Evolutionary conservation across 2,888 invertebrate genomes (phyloP).

Genomic region (Dryadula phaetusa): DNA sequence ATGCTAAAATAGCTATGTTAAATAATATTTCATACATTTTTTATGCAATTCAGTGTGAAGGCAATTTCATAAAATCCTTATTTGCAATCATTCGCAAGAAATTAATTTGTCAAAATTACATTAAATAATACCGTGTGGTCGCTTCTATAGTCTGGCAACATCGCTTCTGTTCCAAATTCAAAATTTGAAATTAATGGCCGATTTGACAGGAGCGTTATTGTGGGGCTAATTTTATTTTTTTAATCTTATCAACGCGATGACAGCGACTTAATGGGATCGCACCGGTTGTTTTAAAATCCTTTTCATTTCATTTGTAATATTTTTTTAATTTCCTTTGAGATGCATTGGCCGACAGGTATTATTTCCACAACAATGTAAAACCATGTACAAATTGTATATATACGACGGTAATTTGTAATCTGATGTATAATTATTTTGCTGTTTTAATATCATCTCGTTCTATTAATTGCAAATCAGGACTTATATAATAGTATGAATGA

Average conservation of each 20-base stretch:
- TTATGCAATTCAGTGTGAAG: conserved; percentile 5
- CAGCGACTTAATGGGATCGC: conserved; percentile 81
- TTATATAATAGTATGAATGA: not conserved
- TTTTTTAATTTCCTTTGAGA: conserved; percentile 52
- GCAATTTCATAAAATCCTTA: conserved; percentile 24
- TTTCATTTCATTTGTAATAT: conserved; percentile 60
- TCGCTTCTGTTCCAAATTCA: conserved; percentile 81
- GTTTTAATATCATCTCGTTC: not conserved
- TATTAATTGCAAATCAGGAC: conserved; percentile 5
- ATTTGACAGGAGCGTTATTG: conserved; percentile 84
- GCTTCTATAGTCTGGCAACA: conserved; percentile 50
- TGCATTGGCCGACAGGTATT: conserved; percentile 42
- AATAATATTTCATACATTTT: not conserved
- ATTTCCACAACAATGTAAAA: conserved; percentile 41
- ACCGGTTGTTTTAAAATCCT: conserved; percentile 71
- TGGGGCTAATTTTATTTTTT: conserved; percentile 72
- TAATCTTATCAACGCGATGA: conserved; percentile 84
- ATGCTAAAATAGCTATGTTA: too few species aligned
- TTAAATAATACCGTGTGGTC: conserved; percentile 49
- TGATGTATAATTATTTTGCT: conserved; percentile 23
- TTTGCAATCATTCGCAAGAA: conserved; percentile 24
- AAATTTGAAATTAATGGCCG: conserved; percentile 81
- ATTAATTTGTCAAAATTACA: conserved; percentile 65
- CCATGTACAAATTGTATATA: conserved; percentile 34
- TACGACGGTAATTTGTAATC: conserved; percentile 15